Conservation (phyloP, 2,113 vertebrate genomes). For the Sceloporus tristichus region DNA sequence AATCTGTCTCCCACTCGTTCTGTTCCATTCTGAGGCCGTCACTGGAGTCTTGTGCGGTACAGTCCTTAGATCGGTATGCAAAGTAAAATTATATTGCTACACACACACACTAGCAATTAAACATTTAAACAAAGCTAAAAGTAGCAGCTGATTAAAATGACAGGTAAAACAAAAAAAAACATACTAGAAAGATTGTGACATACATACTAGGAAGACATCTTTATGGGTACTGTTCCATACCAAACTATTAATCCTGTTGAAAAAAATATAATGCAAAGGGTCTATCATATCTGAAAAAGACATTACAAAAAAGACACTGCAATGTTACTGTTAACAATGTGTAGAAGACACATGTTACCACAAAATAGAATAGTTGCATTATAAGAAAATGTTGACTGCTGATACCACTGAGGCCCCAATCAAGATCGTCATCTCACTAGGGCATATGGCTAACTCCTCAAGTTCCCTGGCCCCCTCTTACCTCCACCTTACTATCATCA, state of each 20-base stretch:
- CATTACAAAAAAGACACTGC: slow-evolving; percentile 27
- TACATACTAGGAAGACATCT: too few species aligned
- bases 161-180: too few species aligned
- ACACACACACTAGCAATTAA: too few species aligned
- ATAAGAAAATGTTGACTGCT: not conserved
- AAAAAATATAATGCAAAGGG: not conserved
- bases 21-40: too few species aligned
- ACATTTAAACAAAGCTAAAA: too few species aligned
- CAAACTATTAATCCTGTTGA: too few species aligned
- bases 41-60: too few species aligned
- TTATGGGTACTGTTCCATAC: too few species aligned
- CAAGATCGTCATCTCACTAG: not conserved
- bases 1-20: too few species aligned
- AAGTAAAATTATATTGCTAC: not conserved
- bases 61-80: not conserved
- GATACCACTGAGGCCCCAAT: not conserved
- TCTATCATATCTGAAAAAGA: not conserved
- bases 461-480: not conserved
- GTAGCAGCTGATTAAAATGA: too few species aligned
- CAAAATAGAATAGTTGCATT: slow-evolving; percentile 6
- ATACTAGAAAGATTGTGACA: too few species aligned
- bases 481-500: not conserved
- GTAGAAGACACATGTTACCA: not conserved
- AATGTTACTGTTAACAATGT: slow-evolving; percentile 40
- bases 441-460: not conserved